Evolutionary conservation across 2,113 vertebrate species (phyloP), one percentile per base, ranked within the genome.

Genomic region (Boulengeromyrus knoepffleri): DNA sequence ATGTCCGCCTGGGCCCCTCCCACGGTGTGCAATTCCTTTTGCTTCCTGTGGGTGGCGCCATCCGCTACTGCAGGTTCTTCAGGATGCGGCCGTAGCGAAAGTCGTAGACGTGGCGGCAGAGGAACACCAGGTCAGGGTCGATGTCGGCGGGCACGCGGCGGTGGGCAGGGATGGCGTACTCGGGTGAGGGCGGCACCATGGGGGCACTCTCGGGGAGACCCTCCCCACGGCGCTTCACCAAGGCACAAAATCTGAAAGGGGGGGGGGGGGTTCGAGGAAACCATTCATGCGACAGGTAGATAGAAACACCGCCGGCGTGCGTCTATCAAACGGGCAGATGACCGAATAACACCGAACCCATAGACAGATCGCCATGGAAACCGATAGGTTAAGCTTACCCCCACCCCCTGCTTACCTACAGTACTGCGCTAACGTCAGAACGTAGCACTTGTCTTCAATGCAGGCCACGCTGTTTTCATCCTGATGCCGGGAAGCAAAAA

Each of bases 361-460:
- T n/a, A 3, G 45, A 47, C 45, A 85, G 42, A 47, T 47, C 15
- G 17, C 83, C 45, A 47, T 47, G 21, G 83, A 47, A 85, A 47
- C 42, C 3, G 21, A 24, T 1, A 45, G 15, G 74, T 36, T 42
- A 70, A 70, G 13, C 36, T 31, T 17, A 42, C 36, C 74, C 70
- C 17, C 12, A 17, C 74, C 2, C 74, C 5, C 36, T 94, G 95
- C 95, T 96, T 93, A 99, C 99, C 99, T 98, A 97, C 99, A 99
- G 97, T 99, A 99, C 96, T 99, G 98, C 89, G 98, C 97, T 95
- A 99, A 96, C 92, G 99, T 99, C 94, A 99, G 96, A 92, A 99
- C 98, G 17, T 99, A 99, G 96, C 98, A 99, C 94, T 99, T 99
- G 94, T 99, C 98, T 94, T 99, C 98, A n/a, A 99, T 99, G 94